Evolutionary conservation across 2,113 vertebrate genomes (phyloP), one percentile per base, ranked within the genome.

Genomic region (Stictonetta naevosa): DNA sequence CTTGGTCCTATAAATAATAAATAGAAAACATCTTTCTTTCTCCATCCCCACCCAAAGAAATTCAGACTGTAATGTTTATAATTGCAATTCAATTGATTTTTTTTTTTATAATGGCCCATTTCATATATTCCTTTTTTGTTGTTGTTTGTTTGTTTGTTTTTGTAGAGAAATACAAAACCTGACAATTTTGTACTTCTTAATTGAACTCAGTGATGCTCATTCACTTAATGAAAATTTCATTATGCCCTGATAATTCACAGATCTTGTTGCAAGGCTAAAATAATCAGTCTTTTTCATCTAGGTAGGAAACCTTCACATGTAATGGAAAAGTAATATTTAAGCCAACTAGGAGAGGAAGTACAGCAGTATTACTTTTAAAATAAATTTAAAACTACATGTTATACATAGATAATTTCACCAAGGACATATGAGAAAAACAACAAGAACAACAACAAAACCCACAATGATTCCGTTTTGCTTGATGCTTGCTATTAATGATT

Each of bases 401-500:
- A n/a, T 75, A 28, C 40, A 28, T 46, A 56, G 60, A 42, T 85
- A 90, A 88, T 92, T 69, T 69, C 76, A 31, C 73, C 71, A 63
- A 95, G 86, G 60, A 79, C 48, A 19, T 36, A 31, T 33, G 66
- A 95, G 75, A 90, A 60, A 78, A 59, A 52, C 22, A 52, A 25
- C 22, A 52, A 13, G 23, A 52, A 25, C 50, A 52, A 13, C 50
- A 52, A 25, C 50, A 50, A 28, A 64, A 55, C 6, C 34, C 28
- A 17, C 23, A 53, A 62, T 73, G 46, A 88, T 83, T 90, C 56
- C 63, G 52, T 96, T 96, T 95, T 59, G 64, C 62, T 88, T 79
- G 40, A 78, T 93, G 86, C 80, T 95, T 94, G 55, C 71, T 93
- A 19, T 83, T 92, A 91, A 55, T 90, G 42, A 90, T 86, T 96